Base-by-base conservation (phyloP, 1,140 invertebrate genomes). In the Scaptomyza graminum region DNA sequence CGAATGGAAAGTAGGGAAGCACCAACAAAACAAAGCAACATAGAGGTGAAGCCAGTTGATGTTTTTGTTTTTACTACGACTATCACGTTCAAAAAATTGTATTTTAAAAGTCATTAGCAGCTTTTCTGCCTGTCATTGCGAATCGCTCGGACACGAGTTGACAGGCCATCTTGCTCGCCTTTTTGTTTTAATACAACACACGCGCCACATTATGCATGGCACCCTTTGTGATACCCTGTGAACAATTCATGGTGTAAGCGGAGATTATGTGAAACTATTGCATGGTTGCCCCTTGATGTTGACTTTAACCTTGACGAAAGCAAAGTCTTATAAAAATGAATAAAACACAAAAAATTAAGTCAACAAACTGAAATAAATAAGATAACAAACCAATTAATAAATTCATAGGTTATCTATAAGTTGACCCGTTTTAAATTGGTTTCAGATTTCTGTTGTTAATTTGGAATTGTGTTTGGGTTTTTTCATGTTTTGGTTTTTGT, bases 51-150 rank as follows among this genome's bases (percentile, higher is more conserved):
- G 41, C 52, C 43, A 64, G 72, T 39, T 39, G 37, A 4, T 57
- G 34, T 56, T 39, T 12, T 39, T 57, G 34, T 56, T 28, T 11
- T 43, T 46, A 52, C 60, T 59, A 59, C 52, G 55, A 50, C 44
- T 8, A 13, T 52, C 74, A 76, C 57, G 69, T 76, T 76, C 63
- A 73, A 76, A 73, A 76, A 76, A 73, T 67, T 73, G 74, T 73
- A 76, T 76, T 74, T 74, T 74, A 69, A 76, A 76, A 76, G 71
- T 74, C 71, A 74, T 76, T 76, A 76, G 74, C 74, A 74, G 71
- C 65, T 76, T 74, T 74, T 50, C 74, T 74, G 51, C 54, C 60
- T 74, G 74, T 76, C 74, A 76, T 68, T 67, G 61, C 15, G 56
- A 63, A 49, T 52, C 25, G 57, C 41, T 52, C 25, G n/a, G n/a